Conservation (phyloP, 2,113 vertebrate genomes). For the Propithecus coquereli region DNA sequence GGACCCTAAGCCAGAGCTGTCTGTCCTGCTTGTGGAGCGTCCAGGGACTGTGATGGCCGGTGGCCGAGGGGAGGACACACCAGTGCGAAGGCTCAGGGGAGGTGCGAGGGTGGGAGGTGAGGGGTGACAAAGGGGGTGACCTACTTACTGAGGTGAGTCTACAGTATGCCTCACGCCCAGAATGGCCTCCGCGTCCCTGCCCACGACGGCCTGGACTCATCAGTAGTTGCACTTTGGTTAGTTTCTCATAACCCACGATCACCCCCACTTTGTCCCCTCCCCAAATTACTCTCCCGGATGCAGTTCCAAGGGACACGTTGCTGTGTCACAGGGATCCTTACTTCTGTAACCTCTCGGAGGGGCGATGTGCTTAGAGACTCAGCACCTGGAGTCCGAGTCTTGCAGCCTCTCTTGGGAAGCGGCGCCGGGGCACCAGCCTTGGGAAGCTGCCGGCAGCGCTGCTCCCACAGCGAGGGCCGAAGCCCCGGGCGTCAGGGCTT, state of each 20-base stretch:
- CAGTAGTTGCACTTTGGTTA: rapidly evolving
- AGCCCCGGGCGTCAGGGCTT: rapidly evolving
- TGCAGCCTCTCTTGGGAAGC: not conserved
- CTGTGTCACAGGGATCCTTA: rapidly evolving
- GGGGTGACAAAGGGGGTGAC: too few species aligned
- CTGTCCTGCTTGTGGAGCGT: too few species aligned
- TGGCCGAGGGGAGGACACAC: rapidly evolving
- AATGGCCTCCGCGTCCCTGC: rapidly evolving
- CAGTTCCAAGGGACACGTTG: rapidly evolving
- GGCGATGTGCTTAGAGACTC: not conserved
- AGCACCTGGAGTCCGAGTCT: too few species aligned
- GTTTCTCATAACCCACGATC: not conserved
- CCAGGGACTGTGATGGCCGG: not conserved
- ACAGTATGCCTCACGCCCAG: rapidly evolving
- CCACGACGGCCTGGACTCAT: not conserved
- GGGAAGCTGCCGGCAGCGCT: not conserved
- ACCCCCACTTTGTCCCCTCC: too few species aligned
- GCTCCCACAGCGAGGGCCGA: rapidly evolving
- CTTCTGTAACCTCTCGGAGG: not conserved
- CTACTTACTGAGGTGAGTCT: not conserved
- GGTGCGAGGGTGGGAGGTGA: rapidly evolving
- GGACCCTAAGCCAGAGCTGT: rapidly evolving
- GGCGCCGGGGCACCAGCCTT: not conserved
- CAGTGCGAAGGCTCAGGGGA: rapidly evolving
- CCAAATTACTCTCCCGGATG: rapidly evolving